phyloP scores from a whole-genome alignment of 2,888 invertebrate genomes.

The Platycheirus rosarum region DNA sequence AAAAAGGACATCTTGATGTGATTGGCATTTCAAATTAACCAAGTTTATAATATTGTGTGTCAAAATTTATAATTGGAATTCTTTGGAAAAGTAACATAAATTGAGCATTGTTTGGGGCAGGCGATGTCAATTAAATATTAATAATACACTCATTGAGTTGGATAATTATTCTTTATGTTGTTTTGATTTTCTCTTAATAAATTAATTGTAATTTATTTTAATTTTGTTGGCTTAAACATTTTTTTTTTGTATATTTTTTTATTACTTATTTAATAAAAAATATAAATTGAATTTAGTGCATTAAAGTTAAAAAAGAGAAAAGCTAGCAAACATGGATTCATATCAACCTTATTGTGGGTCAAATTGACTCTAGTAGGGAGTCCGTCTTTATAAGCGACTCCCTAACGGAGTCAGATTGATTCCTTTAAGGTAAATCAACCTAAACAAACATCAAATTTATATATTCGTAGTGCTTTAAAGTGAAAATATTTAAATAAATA shows the following conservation, averaged over 20 bases:
- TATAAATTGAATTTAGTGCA: conserved; percentile 18
- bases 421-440: conserved; percentile 89
- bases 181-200: too few species aligned
- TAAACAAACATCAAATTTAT: conserved; percentile 39
- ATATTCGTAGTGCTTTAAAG: conserved; percentile 41
- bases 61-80: conserved; percentile 6
- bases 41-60: not conserved
- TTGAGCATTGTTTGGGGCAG: too few species aligned
- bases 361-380: conserved; percentile 99
- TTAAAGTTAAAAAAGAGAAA: not conserved
- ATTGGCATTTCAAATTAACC: conserved; percentile 11
- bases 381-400: conserved; percentile 95
- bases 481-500: conserved; percentile 19
- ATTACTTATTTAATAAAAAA: conserved; percentile 26
- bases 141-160: not conserved
- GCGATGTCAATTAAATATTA: too few species aligned
- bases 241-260: not conserved
- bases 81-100: not conserved
- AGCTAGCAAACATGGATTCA: conserved; percentile 26
- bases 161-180: not conserved
- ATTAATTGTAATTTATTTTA: too few species aligned
- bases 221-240: not conserved
- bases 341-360: conserved; percentile 89
- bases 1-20: conserved; percentile 6
- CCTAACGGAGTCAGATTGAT: conserved; percentile 99